These are phyloP conservation scores for Phyllotis vaccarum DNA, from an alignment of 2,797 vertebrate genomes.

Conservation along the genomic window DNA sequence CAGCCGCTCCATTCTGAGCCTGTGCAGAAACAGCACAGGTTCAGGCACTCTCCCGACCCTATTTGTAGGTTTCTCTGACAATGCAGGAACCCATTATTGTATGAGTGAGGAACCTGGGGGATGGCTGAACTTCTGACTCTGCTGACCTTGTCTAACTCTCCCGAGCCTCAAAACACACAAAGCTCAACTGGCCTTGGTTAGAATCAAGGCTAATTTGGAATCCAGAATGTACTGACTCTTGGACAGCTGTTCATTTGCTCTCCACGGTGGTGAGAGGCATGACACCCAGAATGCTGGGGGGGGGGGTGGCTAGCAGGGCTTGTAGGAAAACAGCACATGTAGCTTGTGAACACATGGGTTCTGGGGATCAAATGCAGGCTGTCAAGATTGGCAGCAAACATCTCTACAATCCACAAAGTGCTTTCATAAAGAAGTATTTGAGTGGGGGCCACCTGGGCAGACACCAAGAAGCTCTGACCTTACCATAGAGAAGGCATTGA, in stretches of 20 bases:
- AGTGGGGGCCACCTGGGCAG: neutral
- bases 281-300: neutral
- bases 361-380: neutral
- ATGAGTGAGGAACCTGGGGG: neutral
- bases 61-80: neutral
- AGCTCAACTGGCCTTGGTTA: neutral
- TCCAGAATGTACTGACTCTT: neutral
- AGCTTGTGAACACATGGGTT: neutral
- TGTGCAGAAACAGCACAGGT: neutral
- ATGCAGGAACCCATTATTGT: neutral
- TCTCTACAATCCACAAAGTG: neutral
- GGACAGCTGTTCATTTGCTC: neutral
- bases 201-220: neutral
- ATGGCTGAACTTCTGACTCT: neutral
- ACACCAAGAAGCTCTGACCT: neutral
- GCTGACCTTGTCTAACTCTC: neutral
- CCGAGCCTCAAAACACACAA: neutral
- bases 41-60: neutral
- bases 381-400: neutral
- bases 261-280: neutral
- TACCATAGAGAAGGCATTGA: neutral
- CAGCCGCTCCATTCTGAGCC: neutral
- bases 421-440: neutral
- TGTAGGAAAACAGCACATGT: neutral
- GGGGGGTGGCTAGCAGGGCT: neutral